Evolutionary conservation across 2,797 vertebrate genomes (phyloP).

Genomic region (Psittacula echo): DNA sequence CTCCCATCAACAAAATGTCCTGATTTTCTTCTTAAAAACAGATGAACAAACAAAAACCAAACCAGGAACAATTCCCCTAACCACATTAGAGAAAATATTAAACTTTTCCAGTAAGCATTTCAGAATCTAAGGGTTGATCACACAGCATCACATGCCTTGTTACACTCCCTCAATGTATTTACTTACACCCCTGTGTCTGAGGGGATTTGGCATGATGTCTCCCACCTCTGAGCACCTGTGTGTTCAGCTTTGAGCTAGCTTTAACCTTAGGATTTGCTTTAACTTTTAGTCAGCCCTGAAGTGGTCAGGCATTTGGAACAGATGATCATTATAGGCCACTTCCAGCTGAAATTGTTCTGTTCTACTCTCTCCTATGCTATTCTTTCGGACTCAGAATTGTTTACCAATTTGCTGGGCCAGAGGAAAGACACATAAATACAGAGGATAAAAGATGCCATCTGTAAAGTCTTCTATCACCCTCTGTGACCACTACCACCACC

Average conservation of each 20-base stretch:
- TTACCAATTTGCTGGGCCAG: not conserved
- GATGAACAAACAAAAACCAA: not conserved
- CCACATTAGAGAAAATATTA: not conserved
- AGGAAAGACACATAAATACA: not conserved
- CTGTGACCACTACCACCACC: not conserved
- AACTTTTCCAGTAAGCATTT: not conserved
- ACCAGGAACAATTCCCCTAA: accelerated
- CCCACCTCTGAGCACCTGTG: not conserved
- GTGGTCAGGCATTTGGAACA: not conserved
- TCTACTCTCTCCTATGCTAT: not conserved
- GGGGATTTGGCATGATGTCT: not conserved
- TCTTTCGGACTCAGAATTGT: not conserved
- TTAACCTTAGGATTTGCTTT: not conserved
- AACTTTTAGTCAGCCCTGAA: not conserved
- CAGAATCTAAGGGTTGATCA: not conserved
- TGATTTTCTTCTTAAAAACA: not conserved
- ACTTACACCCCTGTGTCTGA: not conserved
- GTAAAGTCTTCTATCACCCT: not conserved
- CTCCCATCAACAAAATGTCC: not conserved
- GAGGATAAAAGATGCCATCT: not conserved
- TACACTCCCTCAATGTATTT: not conserved
- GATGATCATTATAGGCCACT: not conserved
- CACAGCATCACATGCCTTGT: not conserved
- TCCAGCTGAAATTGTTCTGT: not conserved
- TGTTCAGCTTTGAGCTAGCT: not conserved